A percentile compares a stretch with the other conserved stretches of the same genome.
These are phyloP conservation scores for Erynnis tages DNA, from an alignment of 2,888 invertebrate species.

Conservation along the genomic window DNA sequence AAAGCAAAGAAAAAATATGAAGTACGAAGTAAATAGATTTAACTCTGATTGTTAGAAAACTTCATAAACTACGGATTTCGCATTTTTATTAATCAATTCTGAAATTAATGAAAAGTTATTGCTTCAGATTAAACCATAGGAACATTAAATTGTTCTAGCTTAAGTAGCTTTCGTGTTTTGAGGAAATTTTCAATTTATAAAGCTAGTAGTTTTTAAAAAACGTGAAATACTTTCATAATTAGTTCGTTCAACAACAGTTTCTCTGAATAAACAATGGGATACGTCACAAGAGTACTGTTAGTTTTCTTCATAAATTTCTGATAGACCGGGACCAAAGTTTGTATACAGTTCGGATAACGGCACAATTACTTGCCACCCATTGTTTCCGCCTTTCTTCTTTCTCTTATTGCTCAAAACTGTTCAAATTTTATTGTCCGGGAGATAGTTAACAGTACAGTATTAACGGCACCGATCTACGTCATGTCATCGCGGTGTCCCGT, in stretches of 20 bases:
- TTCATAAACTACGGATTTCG: too few species aligned
- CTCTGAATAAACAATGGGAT: too few species aligned
- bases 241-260: background rate
- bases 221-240: background rate
- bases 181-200: too few species aligned
- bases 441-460: slow-evolving; percentile 39
- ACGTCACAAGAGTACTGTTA: slow-evolving; percentile 8
- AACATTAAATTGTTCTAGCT: too few species aligned
- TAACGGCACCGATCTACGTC: slow-evolving; percentile 45
- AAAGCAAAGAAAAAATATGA: too few species aligned
- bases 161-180: too few species aligned
- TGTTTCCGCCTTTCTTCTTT: slow-evolving; percentile 40
- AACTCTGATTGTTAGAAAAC: too few species aligned
- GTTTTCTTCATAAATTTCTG: background rate
- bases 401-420: slow-evolving; percentile 60
- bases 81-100: too few species aligned
- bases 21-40: too few species aligned
- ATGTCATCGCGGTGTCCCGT: slow-evolving; percentile 51
- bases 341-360: slow-evolving; percentile 14
- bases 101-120: too few species aligned
- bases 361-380: slow-evolving; percentile 12
- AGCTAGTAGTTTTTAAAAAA: too few species aligned
- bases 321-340: slow-evolving; percentile 1
- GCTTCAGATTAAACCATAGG: too few species aligned
- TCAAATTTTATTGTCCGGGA: slow-evolving; percentile 32